Base-by-base conservation (phyloP, 2,797 vertebrate genomes). In the Alectoris magna region DNA sequence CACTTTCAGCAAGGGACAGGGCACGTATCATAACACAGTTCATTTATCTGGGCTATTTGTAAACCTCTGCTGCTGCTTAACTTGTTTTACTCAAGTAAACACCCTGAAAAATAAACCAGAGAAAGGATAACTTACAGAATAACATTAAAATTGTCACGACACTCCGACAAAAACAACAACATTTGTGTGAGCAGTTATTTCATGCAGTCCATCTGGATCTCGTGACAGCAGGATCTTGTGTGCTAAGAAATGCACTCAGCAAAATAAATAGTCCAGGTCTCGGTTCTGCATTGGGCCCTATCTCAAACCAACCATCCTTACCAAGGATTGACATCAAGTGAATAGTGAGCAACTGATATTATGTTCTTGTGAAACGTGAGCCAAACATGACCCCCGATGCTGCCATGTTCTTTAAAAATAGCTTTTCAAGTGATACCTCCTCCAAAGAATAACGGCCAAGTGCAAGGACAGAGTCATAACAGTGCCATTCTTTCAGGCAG, bases 371-470 rank as follows among this genome's bases (percentile, higher is more conserved):
- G 64, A 93, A 71, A 82, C 0, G 0, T 67, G 53, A 62, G 66
- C 62, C 39, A 55, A 94, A 93, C 9, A 44, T 1, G 9, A 62
- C 70, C 90, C 49, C 21, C 55, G 36, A 56, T 67, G 41, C 56
- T 89, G 88, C 44, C 71, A 75, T 3, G 8, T 27, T 58, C 92
- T 84, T 75, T 43, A 3, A 79, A 88, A 85, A 91, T 44, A 79
- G 60, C 22, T 89, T 94, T 93, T 94, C 68, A 76, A 60, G 84
- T 75, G 94, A 84, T 94, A 96, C 70, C 36, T 78, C n/a, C 51
- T 95, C 56, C 39, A 71, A 91, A 91, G 53, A 91, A 64, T 79
- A 92, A 79, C 1, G 23, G 88, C 59, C 85, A 60, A 84, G 23
- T 56, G 27, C 62, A 87, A 75, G 64, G 84, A 84, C 66, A 49